These are phyloP conservation scores for Hippoglossus stenolepis DNA, from an alignment of 2,113 vertebrate species.

Conservation along the genomic window DNA sequence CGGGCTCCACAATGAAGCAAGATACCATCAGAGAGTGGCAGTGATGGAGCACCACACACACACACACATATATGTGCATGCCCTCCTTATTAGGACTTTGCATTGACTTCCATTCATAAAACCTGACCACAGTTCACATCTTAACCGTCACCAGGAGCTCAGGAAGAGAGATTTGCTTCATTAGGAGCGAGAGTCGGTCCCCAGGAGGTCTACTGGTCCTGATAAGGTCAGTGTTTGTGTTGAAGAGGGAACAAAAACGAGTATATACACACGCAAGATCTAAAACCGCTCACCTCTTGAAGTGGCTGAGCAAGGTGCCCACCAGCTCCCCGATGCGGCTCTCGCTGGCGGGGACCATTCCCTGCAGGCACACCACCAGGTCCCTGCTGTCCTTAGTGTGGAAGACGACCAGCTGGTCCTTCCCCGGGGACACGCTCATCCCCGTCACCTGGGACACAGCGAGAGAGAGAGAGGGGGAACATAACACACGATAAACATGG, in stretches of 20 bases:
- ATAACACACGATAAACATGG: slow-evolving; percentile 14
- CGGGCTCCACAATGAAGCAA: neutral
- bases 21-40: slow-evolving; percentile 52
- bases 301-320: slow-evolving; percentile 93
- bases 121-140: too few species aligned
- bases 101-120: too few species aligned
- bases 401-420: slow-evolving; percentile 97
- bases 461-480: neutral
- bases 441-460: slow-evolving; percentile 87
- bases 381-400: slow-evolving; percentile 97
- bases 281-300: slow-evolving; percentile 88
- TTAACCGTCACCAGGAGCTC: too few species aligned
- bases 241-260: too few species aligned
- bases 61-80: too few species aligned
- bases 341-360: slow-evolving; percentile 87
- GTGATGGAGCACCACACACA: slow-evolving; percentile 12
- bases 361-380: slow-evolving; percentile 93
- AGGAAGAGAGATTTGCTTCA: too few species aligned
- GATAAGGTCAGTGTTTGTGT: too few species aligned
- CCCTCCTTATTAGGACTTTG: too few species aligned
- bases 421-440: slow-evolving; percentile 94
- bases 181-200: too few species aligned
- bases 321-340: slow-evolving; percentile 96
- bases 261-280: too few species aligned
- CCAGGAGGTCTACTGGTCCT: too few species aligned